Evolutionary conservation across 2,888 invertebrate genomes (phyloP).

Genomic region (Pocota personata): DNA sequence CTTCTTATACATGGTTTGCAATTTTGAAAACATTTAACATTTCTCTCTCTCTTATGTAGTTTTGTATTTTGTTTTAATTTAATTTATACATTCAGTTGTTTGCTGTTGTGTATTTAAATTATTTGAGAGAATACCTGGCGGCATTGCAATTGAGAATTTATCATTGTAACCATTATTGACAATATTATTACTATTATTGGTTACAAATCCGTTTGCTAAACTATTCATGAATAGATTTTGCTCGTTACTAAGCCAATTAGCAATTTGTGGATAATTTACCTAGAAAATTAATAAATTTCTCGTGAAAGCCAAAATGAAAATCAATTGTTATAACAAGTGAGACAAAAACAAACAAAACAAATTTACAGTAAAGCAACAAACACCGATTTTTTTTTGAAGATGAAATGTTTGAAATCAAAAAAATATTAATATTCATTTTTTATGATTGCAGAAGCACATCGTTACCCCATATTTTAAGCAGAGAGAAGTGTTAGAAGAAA

Average conservation of each 20-base stretch:
- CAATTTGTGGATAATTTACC: conserved; percentile 78
- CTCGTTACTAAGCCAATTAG: conserved; percentile 78
- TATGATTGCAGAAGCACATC: conserved; percentile 32
- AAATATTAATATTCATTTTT: conserved; percentile 18
- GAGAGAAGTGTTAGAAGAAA: conserved; percentile 53
- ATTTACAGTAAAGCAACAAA: conserved; percentile 65
- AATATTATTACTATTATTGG: conserved; percentile 77
- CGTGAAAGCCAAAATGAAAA: conserved; percentile 32
- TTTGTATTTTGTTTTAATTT: conserved; percentile 56
- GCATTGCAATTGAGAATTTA: conserved; percentile 78
- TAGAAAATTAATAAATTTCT: conserved; percentile 69
- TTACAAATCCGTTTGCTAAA: conserved; percentile 78
- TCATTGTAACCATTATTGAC: conserved; percentile 73
- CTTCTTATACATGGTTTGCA: conserved; percentile 31
- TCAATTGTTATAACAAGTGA: conserved; percentile 29
- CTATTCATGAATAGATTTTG: conserved; percentile 79
- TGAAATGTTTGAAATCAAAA: neutral
- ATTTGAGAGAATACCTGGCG: conserved; percentile 78
- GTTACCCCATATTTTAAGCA: conserved; percentile 39
- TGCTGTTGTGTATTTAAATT: conserved; percentile 77
- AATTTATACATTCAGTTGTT: conserved; percentile 79
- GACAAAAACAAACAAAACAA: conserved; percentile 26
- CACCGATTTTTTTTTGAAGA: conserved; percentile 40
- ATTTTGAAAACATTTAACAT: conserved; percentile 23
- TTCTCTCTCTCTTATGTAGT: conserved; percentile 51